Conservation (phyloP, 2,888 invertebrate species). For the Syrista parreyssii region DNA sequence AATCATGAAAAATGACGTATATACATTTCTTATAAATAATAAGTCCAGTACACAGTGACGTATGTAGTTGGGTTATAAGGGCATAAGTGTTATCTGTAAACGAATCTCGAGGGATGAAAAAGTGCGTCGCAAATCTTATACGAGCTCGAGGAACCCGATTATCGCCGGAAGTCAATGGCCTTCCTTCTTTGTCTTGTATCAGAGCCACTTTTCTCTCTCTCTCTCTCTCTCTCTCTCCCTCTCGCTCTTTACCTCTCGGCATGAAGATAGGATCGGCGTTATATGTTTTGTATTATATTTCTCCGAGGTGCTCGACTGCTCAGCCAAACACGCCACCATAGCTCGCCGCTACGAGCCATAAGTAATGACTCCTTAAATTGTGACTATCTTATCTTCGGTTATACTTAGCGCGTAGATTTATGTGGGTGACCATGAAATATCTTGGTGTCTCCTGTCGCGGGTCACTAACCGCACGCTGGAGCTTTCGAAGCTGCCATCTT, state of each 20-base stretch:
- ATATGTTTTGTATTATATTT: conserved; percentile 48
- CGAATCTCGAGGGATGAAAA: background rate
- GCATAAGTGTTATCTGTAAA: background rate
- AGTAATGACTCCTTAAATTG: conserved; percentile 57
- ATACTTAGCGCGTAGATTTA: conserved; percentile 51
- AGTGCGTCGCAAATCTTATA: background rate
- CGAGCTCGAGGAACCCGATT: background rate
- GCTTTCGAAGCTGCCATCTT: background rate
- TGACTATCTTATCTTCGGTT: conserved; percentile 57
- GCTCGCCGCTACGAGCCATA: conserved; percentile 42
- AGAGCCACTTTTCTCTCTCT: background rate
- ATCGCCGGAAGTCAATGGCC: background rate
- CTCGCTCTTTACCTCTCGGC: background rate
- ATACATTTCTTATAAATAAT: background rate
- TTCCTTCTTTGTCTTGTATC: background rate
- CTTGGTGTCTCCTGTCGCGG: conserved; percentile 50
- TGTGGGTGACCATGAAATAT: conserved; percentile 54
- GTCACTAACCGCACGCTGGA: conserved; percentile 41
- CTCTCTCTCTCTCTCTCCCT: background rate
- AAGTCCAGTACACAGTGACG: background rate
- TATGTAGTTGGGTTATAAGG: background rate
- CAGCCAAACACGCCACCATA: background rate
- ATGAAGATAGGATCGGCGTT: conserved; percentile 36
- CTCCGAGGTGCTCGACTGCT: conserved; percentile 18
- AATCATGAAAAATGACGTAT: background rate